Evolutionary conservation across 2,797 vertebrate genomes (phyloP).

Genomic region (Lacerta bilineata): DNA sequence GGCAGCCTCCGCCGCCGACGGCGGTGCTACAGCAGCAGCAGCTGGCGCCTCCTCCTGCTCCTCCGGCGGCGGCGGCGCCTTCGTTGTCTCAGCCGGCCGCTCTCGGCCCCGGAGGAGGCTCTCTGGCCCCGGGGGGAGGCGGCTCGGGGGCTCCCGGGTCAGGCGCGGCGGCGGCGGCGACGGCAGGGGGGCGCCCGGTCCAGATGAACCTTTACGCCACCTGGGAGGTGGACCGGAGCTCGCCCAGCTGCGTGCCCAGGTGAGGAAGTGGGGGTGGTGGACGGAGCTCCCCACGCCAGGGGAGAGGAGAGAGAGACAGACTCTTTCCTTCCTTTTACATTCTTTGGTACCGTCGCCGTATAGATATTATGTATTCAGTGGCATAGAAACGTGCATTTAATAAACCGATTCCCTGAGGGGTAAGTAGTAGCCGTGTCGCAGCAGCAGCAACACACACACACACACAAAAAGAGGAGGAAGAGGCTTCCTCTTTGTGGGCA

Average conservation of each 20-base stretch:
- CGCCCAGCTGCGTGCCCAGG: constrained; percentile 94
- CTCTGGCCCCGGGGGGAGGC: constrained; percentile 66
- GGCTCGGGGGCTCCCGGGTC: constrained; percentile 71
- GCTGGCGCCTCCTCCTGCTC: constrained; percentile 56
- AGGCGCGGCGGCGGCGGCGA: constrained; percentile 83
- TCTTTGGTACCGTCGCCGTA: too few relatives aligned
- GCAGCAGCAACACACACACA: too few relatives aligned
- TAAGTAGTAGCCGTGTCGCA: too few relatives aligned
- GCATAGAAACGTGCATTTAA: too few relatives aligned
- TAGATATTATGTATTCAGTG: too few relatives aligned
- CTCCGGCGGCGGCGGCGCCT: constrained; percentile 40
- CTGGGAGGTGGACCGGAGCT: constrained; percentile 94
- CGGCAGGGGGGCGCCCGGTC: constrained; percentile 84
- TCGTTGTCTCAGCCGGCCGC: constrained; percentile 65
- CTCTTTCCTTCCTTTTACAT: too few relatives aligned
- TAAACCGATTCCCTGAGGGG: too few relatives aligned
- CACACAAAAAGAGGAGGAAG: neutral
- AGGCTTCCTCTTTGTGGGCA: neutral
- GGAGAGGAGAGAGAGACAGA: too few relatives aligned
- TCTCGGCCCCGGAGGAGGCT: constrained; percentile 21
- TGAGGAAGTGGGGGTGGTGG: constrained; percentile 67
- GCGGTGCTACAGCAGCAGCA: constrained; percentile 46
- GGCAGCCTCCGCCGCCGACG: neutral
- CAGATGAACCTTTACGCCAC: constrained; percentile 96
- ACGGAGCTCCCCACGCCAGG: too few relatives aligned